These are phyloP conservation scores for Catostylus mosaicus DNA, from an alignment of 30 jellyfish, hydroid and myxozoan species.

Conservation along the genomic window DNA sequence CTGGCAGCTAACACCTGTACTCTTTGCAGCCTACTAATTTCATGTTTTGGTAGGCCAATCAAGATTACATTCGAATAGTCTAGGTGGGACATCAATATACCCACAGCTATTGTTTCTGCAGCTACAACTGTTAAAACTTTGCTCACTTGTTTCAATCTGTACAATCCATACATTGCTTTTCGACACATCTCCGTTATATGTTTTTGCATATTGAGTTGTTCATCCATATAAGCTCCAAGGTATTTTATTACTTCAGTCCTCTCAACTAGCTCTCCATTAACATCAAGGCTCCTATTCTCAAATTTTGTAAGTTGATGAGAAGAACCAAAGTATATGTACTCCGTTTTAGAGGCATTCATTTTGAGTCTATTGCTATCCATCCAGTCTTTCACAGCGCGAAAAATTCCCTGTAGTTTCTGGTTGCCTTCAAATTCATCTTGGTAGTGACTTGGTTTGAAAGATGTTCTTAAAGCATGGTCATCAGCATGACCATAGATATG, in stretches of 20 bases:
- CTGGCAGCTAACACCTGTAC: conserved; percentile 53
- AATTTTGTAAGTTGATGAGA: conserved; percentile 25
- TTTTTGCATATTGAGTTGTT: conserved; percentile 38
- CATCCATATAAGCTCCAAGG: conserved; percentile 65
- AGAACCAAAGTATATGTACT: conserved; percentile 48
- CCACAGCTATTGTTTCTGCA: conserved; percentile 56
- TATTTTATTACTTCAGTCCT: conserved; percentile 39
- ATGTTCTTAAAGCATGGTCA: conserved; percentile 61
- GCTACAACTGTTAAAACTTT: conserved; percentile 53
- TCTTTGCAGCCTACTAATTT: conserved; percentile 44
- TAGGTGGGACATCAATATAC: conserved; percentile 57
- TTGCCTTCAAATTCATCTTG: conserved; percentile 20
- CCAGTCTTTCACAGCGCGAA: conserved; percentile 64
- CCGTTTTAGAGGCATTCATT: conserved; percentile 18
- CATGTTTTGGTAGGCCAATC: conserved; percentile 40
- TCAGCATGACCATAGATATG: conserved; percentile 62
- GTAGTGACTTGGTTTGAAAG: conserved; percentile 4
- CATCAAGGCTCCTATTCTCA: conserved; percentile 21
- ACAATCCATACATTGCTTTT: conserved; percentile 29
- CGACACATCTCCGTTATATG: conserved; percentile 31
- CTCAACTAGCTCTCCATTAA: conserved; percentile 52
- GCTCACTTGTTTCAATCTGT: conserved; percentile 46
- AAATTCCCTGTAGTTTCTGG: conserved; percentile 29
- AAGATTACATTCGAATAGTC: conserved; percentile 33
- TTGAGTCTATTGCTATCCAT: conserved; percentile 24